Evolutionary conservation across 2,888 invertebrate genomes (phyloP), one percentile per base, ranked within the genome.

Genomic region (Metacarcinus magister): DNA sequence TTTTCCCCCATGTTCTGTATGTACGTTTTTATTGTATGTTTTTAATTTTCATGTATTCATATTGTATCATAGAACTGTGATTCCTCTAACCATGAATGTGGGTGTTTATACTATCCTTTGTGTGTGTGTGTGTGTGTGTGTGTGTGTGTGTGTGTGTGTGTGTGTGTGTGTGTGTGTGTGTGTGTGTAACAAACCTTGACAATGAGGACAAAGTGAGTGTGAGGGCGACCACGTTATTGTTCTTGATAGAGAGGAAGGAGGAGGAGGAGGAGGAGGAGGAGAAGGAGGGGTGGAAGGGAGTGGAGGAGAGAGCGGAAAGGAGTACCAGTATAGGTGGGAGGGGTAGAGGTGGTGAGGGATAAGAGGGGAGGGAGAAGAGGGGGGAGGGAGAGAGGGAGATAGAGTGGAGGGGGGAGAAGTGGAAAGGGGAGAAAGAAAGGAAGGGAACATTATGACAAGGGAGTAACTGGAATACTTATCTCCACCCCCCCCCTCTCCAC

Each of bases 61-160:
- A n/a, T 44, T 46, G 44, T 44, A 46, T 46, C 19, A 48, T 91
- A 91, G n/a, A 48, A n/a, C 44, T 91, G 91, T 91, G 48, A 46
- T 44, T 39, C 7, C 39, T 48, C 93, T 54, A n/a, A 32, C 44
- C n/a, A 39, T 75, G 54, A 32, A 13, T 94, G 82, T 82, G 48
- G 82, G 82, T 94, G 28, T 94, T 8, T 94, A 44, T 94, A n/a
- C 43, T 23, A 46, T 8, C 60, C n/a, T 82, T 32, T 94, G 82
- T 94, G 82, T 94, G 82, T 48, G 48, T 93, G 60, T 93, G 60
- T 93, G 48, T 93, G 60, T 93, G 46, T 94, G 75, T 94, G 46
- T 94, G 75, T 94, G 46, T 94, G 75, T 94, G 75, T 94, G 75
- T 82, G 46, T 94, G 75, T 82, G 48, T 94, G 82, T 94, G 82